These are phyloP conservation scores for Pteronotus mesoamericanus DNA, from an alignment of 2,797 vertebrate species.

Conservation along the genomic window DNA sequence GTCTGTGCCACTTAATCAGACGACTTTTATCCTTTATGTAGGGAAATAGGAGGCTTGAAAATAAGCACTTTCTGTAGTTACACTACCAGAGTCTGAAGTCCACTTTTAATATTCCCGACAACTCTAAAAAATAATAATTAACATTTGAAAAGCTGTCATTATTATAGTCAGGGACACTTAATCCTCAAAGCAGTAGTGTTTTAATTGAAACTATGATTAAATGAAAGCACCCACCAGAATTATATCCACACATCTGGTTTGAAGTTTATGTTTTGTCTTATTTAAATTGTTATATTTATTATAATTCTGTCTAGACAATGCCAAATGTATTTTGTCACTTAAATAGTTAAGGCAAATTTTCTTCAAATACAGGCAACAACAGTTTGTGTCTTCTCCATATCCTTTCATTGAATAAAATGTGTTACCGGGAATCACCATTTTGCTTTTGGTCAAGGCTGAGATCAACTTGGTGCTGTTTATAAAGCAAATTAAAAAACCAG, in stretches of 20 bases:
- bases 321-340: conserved; percentile 66
- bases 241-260: conserved; percentile 78
- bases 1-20: not conserved
- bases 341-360: conserved; percentile 74
- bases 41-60: conserved; percentile 41
- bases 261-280: conserved; percentile 74
- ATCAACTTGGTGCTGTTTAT: conserved; percentile 40
- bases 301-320: conserved; percentile 83
- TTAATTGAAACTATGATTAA: conserved; percentile 79
- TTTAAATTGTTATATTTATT: conserved; percentile 79
- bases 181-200: conserved; percentile 84
- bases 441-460: conserved; percentile 34
- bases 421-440: conserved; percentile 25
- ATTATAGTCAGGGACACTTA: conserved; percentile 85
- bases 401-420: conserved; percentile 60
- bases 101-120: conserved; percentile 59
- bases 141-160: conserved; percentile 82
- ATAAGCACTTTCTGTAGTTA: conserved; percentile 50
- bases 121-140: conserved; percentile 69
- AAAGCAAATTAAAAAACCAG: conserved; percentile 24
- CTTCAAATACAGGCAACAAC: conserved; percentile 71
- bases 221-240: conserved; percentile 77
- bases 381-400: conserved; percentile 62
- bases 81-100: conserved; percentile 35
- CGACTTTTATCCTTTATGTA: conserved; percentile 22